These are phyloP conservation scores for Gambusia holbrooki DNA, from an alignment of 2,113 vertebrate species.

Conservation along the genomic window DNA sequence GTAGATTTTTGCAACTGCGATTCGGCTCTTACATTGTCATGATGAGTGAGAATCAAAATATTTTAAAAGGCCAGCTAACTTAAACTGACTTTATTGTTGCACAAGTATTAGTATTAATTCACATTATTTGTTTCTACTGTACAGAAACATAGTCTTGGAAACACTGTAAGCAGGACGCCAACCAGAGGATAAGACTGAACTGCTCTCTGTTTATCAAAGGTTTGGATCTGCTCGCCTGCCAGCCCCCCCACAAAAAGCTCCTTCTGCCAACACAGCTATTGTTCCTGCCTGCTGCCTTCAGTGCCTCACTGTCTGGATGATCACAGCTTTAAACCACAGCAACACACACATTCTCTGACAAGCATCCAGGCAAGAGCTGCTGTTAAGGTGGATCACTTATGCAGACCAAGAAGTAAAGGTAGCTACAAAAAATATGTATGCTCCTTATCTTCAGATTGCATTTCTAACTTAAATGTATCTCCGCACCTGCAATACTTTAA, in stretches of 20 bases:
- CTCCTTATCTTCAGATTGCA: too few species aligned
- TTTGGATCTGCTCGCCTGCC: conserved; percentile 58
- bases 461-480: too few species aligned
- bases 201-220: conserved; percentile 55
- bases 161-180: conserved; percentile 29
- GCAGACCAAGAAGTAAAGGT: not conserved
- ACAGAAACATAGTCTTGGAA: conserved; percentile 34
- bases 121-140: conserved; percentile 9
- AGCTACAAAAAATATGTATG: not conserved
- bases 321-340: conserved; percentile 39
- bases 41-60: not conserved
- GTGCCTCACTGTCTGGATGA: conserved; percentile 63
- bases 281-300: conserved; percentile 58
- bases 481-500: not conserved
- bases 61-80: too few species aligned
- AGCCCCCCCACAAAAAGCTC: conserved; percentile 66
- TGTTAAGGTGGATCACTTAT: conserved; percentile 10
- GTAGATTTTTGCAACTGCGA: not conserved
- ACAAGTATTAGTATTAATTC: not conserved
- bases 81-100: too few species aligned
- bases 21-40: not conserved
- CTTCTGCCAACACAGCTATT: conserved; percentile 70
- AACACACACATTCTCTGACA: conserved; percentile 66
- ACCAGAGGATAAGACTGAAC: conserved; percentile 35
- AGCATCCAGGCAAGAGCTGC: conserved; percentile 42